Percentiles rank a stretch among this genome's conserved stretches.
phyloP scores from a whole-genome alignment of 2,113 vertebrate species.

The Lamprotornis superbus region DNA sequence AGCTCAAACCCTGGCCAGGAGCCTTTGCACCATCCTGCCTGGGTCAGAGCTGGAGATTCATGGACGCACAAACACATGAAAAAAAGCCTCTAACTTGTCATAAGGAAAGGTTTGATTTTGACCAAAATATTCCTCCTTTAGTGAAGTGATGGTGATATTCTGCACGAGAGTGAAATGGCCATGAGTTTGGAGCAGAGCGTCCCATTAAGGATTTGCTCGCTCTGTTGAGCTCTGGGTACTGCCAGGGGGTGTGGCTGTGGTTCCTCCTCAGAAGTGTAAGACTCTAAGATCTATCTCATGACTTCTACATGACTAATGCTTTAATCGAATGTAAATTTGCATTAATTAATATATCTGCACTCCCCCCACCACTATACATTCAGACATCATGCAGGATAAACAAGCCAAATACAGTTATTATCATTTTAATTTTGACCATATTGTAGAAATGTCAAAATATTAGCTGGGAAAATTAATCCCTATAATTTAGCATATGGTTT shows the following conservation, averaged over 20 bases:
- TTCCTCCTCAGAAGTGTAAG: background rate
- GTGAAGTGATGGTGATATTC: background rate
- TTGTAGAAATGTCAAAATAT: conserved; percentile 58
- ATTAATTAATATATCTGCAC: background rate
- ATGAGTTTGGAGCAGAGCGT: background rate
- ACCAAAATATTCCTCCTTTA: background rate
- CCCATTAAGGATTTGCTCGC: background rate
- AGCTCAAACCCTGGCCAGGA: background rate
- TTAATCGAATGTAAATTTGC: background rate
- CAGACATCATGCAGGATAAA: background rate
- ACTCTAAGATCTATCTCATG: background rate
- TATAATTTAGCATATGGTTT: background rate
- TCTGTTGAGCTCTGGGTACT: background rate
- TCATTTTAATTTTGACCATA: background rate
- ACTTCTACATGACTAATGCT: background rate
- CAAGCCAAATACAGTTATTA: background rate
- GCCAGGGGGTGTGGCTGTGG: fast-evolving
- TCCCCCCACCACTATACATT: background rate
- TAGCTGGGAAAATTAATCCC: conserved; percentile 27
- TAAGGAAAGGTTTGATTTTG: background rate
- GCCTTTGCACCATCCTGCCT: background rate
- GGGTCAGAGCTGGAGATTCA: background rate
- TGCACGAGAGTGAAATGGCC: background rate
- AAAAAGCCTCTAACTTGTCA: background rate
- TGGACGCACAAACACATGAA: background rate